phyloP scores from a whole-genome alignment of 2,888 invertebrate genomes.

The Thymelicus lineola region DNA sequence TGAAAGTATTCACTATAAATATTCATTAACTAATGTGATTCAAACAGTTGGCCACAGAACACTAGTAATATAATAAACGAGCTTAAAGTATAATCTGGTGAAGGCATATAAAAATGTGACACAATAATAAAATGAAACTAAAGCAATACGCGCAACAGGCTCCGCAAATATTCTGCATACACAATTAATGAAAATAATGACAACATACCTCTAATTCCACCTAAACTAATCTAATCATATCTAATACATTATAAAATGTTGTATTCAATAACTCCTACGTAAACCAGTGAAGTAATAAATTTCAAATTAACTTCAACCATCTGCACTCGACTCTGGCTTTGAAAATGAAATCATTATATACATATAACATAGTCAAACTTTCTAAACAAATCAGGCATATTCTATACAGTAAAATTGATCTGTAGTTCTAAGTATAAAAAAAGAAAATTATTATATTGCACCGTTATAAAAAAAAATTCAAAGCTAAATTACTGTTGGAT shows the following conservation, averaged over 20 bases:
- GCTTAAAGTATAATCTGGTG: slow-evolving; percentile 62
- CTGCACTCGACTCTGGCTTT: slow-evolving; percentile 42
- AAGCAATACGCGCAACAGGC: slow-evolving; percentile 66
- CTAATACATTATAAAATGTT: slow-evolving; percentile 50
- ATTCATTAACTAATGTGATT: slow-evolving; percentile 24
- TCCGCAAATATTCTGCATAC: slow-evolving; percentile 67
- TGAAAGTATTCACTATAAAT: slow-evolving; percentile 50
- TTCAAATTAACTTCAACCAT: slow-evolving; percentile 48
- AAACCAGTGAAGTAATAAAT: slow-evolving; percentile 39
- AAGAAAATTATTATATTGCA: slow-evolving; percentile 25
- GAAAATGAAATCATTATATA: slow-evolving; percentile 74
- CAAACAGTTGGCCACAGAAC: slow-evolving; percentile 50
- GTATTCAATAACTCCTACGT: slow-evolving; percentile 43
- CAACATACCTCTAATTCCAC: slow-evolving; percentile 70
- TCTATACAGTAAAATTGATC: slow-evolving; percentile 50
- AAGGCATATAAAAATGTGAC: slow-evolving; percentile 74
- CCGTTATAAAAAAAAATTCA: slow-evolving; percentile 17
- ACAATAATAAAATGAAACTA: slow-evolving; percentile 58
- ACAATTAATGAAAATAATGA: slow-evolving; percentile 65
- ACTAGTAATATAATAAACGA: slow-evolving; percentile 45
- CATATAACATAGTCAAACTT: slow-evolving; percentile 67
- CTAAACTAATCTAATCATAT: slow-evolving; percentile 75
- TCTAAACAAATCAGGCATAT: slow-evolving; percentile 46
- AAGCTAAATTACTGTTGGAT: slow-evolving; percentile 7
- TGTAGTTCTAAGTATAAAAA: slow-evolving; percentile 6